Base-by-base conservation (phyloP, 2,113 vertebrate genomes). In the Xenopus borealis region DNA sequence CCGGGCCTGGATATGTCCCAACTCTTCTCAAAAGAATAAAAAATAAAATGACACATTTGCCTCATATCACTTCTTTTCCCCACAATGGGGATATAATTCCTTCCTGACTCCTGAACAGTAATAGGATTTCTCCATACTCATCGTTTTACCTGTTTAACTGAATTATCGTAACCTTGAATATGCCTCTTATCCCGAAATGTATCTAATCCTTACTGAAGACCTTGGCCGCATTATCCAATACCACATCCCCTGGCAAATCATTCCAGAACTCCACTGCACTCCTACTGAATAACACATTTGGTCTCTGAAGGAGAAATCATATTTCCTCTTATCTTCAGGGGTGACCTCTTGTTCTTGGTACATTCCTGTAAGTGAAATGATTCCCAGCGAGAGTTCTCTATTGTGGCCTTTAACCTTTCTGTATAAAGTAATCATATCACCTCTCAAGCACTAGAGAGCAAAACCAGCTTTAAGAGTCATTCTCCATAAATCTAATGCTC, bases 351-450 rank as follows among this genome's bases (percentile, higher is more conserved):
- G 53, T 55, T 55, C 17, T 13, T 9, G 12, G 53, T 55, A n/a
- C 53, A 18, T 18, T 55, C 53, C 53, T 55, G 17, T 55, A 55
- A 55, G 53, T 55, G 17, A 55, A 55, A 55, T n/a, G 17, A 16
- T 16, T 50, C 53, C 53, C 53, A 17, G 53, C 8, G 53, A 55
- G 53, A 55, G 7, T 55, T 55, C 17, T 50, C 11, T 50, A 10
- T 50, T 7, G 12, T 55, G 53, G 16, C 53, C 53, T 55, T n/a
- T 55, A 55, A n/a, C 53, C 17, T 18, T 4, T 55, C 16, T 55
- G 53, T 55, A 55, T 55, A 55, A 55, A 55, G 7, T 55, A 55
- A 55, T 55, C 53, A n/a, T 55, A 55, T 55, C 53, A 55, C 17
- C 17, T 55, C 53, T n/a, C 53, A n/a, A 7, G 17, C 16, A n/a